These are phyloP conservation scores for Aratinga solstitialis DNA, from an alignment of 2,797 vertebrate genomes.

Conservation along the genomic window DNA sequence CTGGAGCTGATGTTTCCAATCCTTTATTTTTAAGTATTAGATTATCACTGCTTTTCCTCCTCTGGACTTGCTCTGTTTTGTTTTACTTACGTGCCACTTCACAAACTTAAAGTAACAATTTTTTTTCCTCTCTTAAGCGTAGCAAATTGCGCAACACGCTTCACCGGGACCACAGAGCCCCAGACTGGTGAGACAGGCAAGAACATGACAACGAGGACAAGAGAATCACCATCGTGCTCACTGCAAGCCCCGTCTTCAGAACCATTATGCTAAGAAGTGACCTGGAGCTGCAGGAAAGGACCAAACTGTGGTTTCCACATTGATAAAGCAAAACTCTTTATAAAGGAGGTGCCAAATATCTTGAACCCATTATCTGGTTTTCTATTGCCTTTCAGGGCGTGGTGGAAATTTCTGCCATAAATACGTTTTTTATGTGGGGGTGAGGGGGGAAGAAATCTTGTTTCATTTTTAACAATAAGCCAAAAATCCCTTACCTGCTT, in stretches of 20 bases:
- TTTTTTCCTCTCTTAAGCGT: background rate
- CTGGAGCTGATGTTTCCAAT: background rate
- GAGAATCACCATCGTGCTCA: background rate
- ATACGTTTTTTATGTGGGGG: background rate
- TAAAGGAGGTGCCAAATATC: background rate
- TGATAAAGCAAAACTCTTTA: background rate
- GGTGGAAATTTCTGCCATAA: background rate
- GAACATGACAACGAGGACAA: background rate
- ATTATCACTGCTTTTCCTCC: background rate
- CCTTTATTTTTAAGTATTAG: background rate
- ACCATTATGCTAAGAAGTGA: background rate
- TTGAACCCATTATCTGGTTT: background rate
- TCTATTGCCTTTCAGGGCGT: background rate
- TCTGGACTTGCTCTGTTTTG: background rate
- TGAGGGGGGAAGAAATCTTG: background rate
- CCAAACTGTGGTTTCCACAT: background rate
- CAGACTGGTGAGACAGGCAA: background rate
- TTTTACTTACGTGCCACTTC: background rate
- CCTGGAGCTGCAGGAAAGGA: background rate
- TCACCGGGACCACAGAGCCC: background rate
- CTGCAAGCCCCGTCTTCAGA: background rate
- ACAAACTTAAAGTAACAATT: background rate
- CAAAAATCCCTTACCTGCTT: background rate
- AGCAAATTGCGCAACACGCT: background rate
- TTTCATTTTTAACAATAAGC: background rate